Conservation (phyloP, 2,113 vertebrate species). For the Prietella phreatophila region DNA sequence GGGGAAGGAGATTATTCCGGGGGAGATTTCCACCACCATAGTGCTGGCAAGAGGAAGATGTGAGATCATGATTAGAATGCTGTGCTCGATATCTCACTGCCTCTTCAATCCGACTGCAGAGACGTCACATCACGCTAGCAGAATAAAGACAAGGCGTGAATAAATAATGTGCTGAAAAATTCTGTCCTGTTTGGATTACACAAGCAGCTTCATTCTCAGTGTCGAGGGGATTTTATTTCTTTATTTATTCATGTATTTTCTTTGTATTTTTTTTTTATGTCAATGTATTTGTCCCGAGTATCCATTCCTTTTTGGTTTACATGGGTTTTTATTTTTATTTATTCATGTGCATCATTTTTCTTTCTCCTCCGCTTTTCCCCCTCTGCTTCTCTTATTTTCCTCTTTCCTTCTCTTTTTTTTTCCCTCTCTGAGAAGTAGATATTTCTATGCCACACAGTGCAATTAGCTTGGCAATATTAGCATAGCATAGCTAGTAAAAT, state of each 20-base stretch:
- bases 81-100: conserved; percentile 54
- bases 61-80: conserved; percentile 60
- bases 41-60: conserved; percentile 50
- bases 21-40: conserved; percentile 46
- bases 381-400: not conserved
- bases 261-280: not conserved
- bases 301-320: not conserved
- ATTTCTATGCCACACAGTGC: not conserved
- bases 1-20: conserved; percentile 61
- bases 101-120: conserved; percentile 17
- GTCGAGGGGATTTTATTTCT: not conserved
- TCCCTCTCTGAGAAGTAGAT: not conserved
- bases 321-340: not conserved
- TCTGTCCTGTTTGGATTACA: not conserved
- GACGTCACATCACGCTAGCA: not conserved
- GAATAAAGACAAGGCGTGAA: not conserved
- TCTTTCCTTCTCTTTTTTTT: not conserved
- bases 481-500: not conserved
- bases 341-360: not conserved
- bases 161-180: not conserved
- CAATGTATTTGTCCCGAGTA: not conserved
- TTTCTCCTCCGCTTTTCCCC: not conserved
- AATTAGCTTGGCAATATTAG: too few relatives aligned
- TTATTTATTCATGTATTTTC: not conserved
- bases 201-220: not conserved